These are phyloP conservation scores for Podargus strigoides DNA, from an alignment of 2,797 vertebrate genomes.

Conservation along the genomic window DNA sequence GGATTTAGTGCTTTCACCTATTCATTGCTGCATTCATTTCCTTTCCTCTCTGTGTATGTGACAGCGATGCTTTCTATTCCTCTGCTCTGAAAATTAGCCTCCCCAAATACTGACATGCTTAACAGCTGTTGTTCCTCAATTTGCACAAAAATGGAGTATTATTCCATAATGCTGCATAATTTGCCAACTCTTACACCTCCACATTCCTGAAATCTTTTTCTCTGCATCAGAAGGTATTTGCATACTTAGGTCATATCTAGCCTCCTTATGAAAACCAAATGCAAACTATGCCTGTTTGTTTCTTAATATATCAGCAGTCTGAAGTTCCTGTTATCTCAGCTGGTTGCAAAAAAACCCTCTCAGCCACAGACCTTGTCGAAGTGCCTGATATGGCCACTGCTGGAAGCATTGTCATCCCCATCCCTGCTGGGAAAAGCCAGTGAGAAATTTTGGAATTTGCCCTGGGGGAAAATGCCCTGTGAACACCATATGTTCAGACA, in stretches of 20 bases:
- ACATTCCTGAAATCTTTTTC: slow-evolving; percentile 12
- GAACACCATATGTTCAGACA: fast-evolving
- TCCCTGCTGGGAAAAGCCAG: not conserved
- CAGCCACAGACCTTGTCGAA: fast-evolving
- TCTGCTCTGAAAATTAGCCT: slow-evolving; percentile 32
- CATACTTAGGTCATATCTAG: not conserved
- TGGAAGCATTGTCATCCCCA: not conserved
- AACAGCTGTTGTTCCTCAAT: slow-evolving; percentile 33
- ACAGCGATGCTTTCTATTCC: not conserved
- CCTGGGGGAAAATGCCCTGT: not conserved
- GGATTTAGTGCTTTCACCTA: slow-evolving; percentile 28
- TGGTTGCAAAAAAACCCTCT: not conserved
- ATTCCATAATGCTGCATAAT: not conserved
- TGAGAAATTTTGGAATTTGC: not conserved
- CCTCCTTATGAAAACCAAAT: not conserved
- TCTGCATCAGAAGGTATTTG: slow-evolving; percentile 12
- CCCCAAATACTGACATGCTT: not conserved
- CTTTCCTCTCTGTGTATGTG: not conserved
- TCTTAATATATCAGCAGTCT: not conserved
- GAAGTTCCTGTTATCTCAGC: not conserved
- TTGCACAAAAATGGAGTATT: slow-evolving; percentile 24
- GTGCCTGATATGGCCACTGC: not conserved
- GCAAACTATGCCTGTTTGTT: not conserved
- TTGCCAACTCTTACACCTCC: slow-evolving; percentile 1
- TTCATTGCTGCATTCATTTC: not conserved